Evolutionary conservation across 1,140 invertebrate species (phyloP).

Genomic region (Drosophila pseudoobscura): DNA sequence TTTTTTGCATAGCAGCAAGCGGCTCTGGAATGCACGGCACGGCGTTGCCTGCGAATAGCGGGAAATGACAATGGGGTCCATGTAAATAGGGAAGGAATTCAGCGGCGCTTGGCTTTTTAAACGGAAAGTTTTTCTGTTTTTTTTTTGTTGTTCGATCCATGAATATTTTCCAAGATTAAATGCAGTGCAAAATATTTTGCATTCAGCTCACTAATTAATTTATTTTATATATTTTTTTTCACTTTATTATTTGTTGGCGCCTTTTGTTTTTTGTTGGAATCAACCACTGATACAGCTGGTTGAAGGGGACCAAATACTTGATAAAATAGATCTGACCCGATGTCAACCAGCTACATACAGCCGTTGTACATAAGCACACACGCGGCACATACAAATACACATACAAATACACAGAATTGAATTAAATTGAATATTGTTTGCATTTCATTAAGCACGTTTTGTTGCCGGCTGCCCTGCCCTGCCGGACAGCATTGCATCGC

Average conservation of each 20-base stretch:
- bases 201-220: conserved; percentile 9
- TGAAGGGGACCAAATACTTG: conserved; percentile 83
- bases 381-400: conserved; percentile 4
- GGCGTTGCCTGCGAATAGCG: conserved; percentile 2
- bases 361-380: conserved; percentile 52
- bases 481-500: conserved; percentile 1
- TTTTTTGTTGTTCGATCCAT: neutral
- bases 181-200: neutral
- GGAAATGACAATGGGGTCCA: conserved; percentile 2
- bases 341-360: conserved; percentile 83
- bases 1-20: conserved; percentile 16
- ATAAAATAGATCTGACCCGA: conserved; percentile 80
- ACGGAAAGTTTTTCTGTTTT: no score
- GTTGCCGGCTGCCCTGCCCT: conserved; percentile 2
- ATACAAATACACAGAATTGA: conserved; percentile 25
- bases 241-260: conserved; percentile 15
- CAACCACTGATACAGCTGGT: conserved; percentile 83
- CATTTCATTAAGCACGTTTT: conserved; percentile 67
- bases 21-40: conserved; percentile 6
- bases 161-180: conserved; percentile 1
- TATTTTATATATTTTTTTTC: conserved; percentile 8
- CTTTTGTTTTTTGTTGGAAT: conserved; percentile 56
- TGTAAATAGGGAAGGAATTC: neutral
- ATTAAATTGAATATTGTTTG: conserved; percentile 52
- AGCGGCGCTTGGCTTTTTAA: neutral